Base-by-base conservation (phyloP, 2,113 vertebrate genomes). In the Nesoenas mayeri region DNA sequence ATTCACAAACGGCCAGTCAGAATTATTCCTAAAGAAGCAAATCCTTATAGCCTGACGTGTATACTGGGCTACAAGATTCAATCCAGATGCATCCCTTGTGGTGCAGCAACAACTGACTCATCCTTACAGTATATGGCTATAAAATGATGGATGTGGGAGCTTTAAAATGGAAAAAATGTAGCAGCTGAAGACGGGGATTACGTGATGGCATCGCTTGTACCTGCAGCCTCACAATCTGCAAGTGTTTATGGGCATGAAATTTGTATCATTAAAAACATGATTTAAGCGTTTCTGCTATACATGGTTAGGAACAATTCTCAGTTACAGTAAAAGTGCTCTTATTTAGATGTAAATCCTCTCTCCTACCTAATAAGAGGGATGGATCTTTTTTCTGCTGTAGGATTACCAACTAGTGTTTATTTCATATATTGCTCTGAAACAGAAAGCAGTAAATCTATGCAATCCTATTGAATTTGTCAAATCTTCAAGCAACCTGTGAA, bases 161-260 rank as follows among this genome's bases (percentile, higher is more conserved):
- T 78, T 84, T 74, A 64, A 54, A 80, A 77, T 65, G 79, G 92
- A 97, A 97, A 96, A 96, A 91, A 70, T 17, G 29, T 72, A 47
- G 56, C 72, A 44, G n/a, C 36, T 61, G 51, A 83, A 83, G 61
- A 56, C 56, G 56, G 56, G 26, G 67, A 66, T 84, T 88, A 80
- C 28, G 9, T 51, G 88, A 90, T 56, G 36, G 28, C 47, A 72
- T 66, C 77, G 82, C 72, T 62, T 94, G 64, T 84, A 94, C 88
- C 74, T 93, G 48, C 77, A 84, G 48, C 47, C 15, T 82, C 42
- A 57, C 2, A 15, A 54, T 77, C 29, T 69, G 21, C n/a, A 85
- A 14, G 40, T 72, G 8, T 34, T 94, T 88, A 83, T 56, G 42
- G 48, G 36, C 60, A 73, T n/a, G 15, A 81, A 77, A 74, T 11